Evolutionary conservation across 2,888 invertebrate species (phyloP).

Genomic region (Agapostemon virescens): DNA sequence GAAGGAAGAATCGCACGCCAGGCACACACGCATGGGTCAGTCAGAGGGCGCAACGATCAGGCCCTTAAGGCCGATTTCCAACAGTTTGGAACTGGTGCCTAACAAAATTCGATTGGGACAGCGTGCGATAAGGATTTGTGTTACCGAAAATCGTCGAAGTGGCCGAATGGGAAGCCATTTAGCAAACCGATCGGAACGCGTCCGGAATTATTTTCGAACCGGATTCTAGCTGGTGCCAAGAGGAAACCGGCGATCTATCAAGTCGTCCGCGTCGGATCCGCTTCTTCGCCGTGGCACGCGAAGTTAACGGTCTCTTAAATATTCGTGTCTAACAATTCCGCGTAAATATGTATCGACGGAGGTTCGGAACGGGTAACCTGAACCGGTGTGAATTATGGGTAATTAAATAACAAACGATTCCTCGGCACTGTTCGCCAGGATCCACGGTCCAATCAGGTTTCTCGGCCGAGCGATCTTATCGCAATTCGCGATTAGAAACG

Average conservation of each 20-base stretch:
- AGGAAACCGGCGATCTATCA: background rate
- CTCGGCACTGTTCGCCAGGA: background rate
- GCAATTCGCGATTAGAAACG: slow-evolving; percentile 19
- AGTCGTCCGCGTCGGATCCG: slow-evolving; percentile 6
- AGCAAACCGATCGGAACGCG: background rate
- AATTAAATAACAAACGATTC: slow-evolving; percentile 28
- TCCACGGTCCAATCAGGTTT: background rate
- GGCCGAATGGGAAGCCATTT: background rate
- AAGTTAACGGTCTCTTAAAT: slow-evolving; percentile 4
- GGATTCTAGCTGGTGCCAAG: background rate
- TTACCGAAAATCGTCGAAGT: background rate
- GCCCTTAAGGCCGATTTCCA: too few relatives aligned
- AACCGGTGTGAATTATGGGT: background rate
- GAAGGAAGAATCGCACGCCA: too few relatives aligned
- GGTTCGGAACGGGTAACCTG: background rate
- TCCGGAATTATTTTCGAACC: background rate
- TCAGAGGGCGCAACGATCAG: too few relatives aligned
- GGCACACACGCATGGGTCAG: too few relatives aligned
- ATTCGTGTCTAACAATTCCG: slow-evolving; percentile 11
- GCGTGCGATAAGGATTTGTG: background rate
- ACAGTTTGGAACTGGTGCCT: too few relatives aligned
- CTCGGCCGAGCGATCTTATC: slow-evolving; percentile 13
- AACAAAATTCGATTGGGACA: too few relatives aligned
- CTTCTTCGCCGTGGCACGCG: background rate
- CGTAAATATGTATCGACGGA: slow-evolving; percentile 3